A percentile compares a stretch with the other conserved stretches of the same genome.
Conservation (phyloP, 1,140 invertebrate species). For the Drosophila rufa region DNA sequence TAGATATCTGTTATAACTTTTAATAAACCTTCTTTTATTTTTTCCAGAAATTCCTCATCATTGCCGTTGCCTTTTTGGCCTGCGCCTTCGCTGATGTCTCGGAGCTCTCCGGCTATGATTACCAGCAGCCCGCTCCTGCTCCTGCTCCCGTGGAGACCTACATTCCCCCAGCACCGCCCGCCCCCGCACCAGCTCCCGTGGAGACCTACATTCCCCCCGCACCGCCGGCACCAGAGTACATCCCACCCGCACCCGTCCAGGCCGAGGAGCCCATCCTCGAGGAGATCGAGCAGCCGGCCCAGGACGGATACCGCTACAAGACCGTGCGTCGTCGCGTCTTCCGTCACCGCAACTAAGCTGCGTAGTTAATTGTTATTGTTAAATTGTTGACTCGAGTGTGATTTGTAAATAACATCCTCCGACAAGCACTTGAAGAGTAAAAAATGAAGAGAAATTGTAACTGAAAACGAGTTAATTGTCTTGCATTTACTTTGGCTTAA, state of each 20-base stretch:
- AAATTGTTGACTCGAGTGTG: conserved; percentile 52
- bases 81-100: conserved; percentile 76
- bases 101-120: conserved; percentile 67
- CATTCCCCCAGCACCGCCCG: conserved; percentile 50
- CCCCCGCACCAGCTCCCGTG: conserved; percentile 55
- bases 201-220: conserved; percentile 61
- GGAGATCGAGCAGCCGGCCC: conserved; percentile 74
- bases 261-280: conserved; percentile 53
- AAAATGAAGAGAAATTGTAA: conserved; percentile 24
- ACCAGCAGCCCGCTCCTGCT: conserved; percentile 66
- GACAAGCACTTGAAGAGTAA: conserved; percentile 42
- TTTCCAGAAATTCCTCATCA: conserved; percentile 73
- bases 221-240: conserved; percentile 51
- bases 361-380: conserved; percentile 26
- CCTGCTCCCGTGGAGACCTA: conserved; percentile 63
- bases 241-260: conserved; percentile 59
- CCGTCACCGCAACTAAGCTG: conserved; percentile 71
- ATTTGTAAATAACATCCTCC: conserved; percentile 19
- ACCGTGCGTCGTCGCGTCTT: conserved; percentile 78
- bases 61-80: conserved; percentile 77
- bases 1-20: too few relatives aligned
- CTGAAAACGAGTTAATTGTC: conserved; percentile 19
- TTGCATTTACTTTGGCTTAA: conserved; percentile 36
- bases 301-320: conserved; percentile 82
- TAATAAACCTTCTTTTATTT: background rate